Evolutionary conservation across 2,888 invertebrate species (phyloP).

Genomic region (Thecophora atra): DNA sequence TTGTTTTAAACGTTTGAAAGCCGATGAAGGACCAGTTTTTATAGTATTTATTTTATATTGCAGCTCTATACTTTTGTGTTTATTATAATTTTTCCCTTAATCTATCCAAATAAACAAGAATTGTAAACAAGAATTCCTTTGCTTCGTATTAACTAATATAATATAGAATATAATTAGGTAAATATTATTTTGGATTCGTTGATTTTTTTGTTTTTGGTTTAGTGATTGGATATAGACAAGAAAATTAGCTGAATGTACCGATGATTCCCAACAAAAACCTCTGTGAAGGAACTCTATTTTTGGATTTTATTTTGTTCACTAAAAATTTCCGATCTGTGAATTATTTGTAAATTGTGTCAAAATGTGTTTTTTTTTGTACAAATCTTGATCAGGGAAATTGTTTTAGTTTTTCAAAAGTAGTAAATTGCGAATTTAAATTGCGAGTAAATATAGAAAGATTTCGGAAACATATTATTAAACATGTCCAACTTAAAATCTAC

Average conservation of each 20-base stretch:
- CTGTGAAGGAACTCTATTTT: too few relatives aligned
- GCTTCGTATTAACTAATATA: too few relatives aligned
- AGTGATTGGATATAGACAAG: too few relatives aligned
- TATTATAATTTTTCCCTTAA: too few relatives aligned
- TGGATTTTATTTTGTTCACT: background rate
- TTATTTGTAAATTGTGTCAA: conserved; percentile 13
- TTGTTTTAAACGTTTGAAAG: too few relatives aligned
- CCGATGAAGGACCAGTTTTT: too few relatives aligned
- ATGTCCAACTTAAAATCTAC: conserved; percentile 21
- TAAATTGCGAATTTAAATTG: background rate
- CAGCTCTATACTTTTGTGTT: too few relatives aligned
- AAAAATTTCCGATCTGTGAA: background rate
- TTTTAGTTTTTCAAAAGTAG: conserved; percentile 3
- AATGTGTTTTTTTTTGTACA: background rate
- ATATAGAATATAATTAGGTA: background rate
- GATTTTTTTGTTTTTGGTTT: background rate
- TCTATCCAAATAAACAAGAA: too few relatives aligned
- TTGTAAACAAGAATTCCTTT: too few relatives aligned
- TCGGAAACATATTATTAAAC: conserved; percentile 10
- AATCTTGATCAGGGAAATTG: background rate
- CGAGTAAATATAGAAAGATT: background rate
- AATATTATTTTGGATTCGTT: background rate
- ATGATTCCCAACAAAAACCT: too few relatives aligned
- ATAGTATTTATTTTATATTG: too few relatives aligned
- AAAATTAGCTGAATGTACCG: too few relatives aligned